Conservation (phyloP, 2,113 vertebrate genomes). For the Cyanoderma ruficeps region DNA sequence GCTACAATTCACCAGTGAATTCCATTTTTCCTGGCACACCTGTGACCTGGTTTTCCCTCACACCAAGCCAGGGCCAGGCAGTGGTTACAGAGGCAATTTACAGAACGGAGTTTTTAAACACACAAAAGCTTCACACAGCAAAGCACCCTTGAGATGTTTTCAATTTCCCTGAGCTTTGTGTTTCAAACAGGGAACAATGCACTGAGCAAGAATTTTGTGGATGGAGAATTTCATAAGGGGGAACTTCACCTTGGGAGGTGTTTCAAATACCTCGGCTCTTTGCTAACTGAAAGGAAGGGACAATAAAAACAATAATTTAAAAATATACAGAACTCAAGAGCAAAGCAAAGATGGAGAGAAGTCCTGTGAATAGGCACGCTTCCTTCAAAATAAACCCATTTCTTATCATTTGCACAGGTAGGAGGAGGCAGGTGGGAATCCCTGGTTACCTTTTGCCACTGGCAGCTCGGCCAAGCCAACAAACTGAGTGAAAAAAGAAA, state of each 20-base stretch:
- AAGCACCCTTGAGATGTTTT: not conserved
- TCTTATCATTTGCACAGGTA: not conserved
- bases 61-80: not conserved
- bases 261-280: not conserved
- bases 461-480: not conserved
- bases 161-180: not conserved
- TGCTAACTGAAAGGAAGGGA: not conserved
- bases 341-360: not conserved
- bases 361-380: not conserved
- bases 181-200: not conserved
- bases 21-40: not conserved
- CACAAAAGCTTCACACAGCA: not conserved
- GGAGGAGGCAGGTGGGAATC: not conserved
- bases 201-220: not conserved
- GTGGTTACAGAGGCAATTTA: not conserved
- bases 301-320: not conserved
- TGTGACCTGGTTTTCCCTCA: not conserved
- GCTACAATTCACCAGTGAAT: not conserved
- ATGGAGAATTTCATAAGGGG: not conserved
- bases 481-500: not conserved
- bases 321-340: not conserved
- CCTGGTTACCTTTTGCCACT: not conserved
- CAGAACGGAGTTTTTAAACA: not conserved
- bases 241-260: not conserved
- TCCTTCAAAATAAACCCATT: not conserved